Evolutionary conservation across 2,888 invertebrate species (phyloP).

Genomic region (Ornithoptera priamus): DNA sequence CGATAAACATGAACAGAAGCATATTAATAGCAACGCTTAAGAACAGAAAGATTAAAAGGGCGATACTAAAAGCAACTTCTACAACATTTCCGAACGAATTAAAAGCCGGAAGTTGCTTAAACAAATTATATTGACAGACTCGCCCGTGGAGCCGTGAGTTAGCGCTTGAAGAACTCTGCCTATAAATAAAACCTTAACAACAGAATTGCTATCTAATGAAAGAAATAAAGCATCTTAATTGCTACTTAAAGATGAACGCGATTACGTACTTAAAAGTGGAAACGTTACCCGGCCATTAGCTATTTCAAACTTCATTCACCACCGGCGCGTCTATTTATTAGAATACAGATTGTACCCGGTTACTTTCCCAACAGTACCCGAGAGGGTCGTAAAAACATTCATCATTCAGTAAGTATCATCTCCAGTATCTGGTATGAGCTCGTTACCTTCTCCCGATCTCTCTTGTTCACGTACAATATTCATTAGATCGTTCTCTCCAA

Average conservation of each 20-base stretch:
- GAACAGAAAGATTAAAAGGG: constrained; percentile 7
- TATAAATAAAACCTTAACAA: constrained; percentile 53
- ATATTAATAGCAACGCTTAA: background rate
- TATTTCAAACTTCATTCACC: constrained; percentile 42
- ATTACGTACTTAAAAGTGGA: constrained; percentile 29
- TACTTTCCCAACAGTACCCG: constrained; percentile 9
- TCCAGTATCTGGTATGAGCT: background rate
- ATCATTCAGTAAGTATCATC: constrained; percentile 10
- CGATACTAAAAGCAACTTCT: constrained; percentile 11
- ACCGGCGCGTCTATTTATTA: constrained; percentile 29
- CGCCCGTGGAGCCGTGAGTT: constrained; percentile 36
- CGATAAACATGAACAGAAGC: background rate
- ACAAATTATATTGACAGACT: constrained; percentile 36
- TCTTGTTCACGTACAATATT: background rate
- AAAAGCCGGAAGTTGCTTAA: constrained; percentile 13
- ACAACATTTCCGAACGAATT: constrained; percentile 12
- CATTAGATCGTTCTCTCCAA: background rate
- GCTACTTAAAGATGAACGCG: constrained; percentile 53
- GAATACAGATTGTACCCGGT: constrained; percentile 12
- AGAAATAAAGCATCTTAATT: constrained; percentile 62
- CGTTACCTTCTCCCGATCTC: background rate
- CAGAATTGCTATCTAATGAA: constrained; percentile 56
- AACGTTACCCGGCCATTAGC: constrained; percentile 41
- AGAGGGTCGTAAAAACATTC: background rate
- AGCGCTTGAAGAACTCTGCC: constrained; percentile 43